A percentile compares a stretch with the other conserved stretches of the same genome.
phyloP scores from a whole-genome alignment of 2,113 vertebrate genomes.

The Strix uralensis region DNA sequence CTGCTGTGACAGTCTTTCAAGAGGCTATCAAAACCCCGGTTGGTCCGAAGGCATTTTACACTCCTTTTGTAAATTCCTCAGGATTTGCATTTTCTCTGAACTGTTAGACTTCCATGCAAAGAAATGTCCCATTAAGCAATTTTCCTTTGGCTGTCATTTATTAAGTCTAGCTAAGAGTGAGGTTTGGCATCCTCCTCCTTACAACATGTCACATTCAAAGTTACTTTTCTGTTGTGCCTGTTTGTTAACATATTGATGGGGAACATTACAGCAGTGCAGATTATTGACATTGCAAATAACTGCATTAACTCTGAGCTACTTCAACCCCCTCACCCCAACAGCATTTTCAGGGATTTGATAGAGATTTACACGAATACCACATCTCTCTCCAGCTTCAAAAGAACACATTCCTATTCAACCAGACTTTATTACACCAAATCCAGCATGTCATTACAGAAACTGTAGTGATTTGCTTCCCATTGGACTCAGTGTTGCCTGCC shows the following conservation, averaged over 20 bases:
- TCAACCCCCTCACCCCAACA: neutral
- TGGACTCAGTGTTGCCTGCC: neutral
- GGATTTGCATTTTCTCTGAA: neutral
- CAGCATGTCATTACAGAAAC: neutral
- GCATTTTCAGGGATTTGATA: neutral
- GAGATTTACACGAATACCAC: neutral
- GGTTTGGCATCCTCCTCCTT: neutral
- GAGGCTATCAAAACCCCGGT: neutral
- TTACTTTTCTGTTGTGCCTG: conserved; percentile 3
- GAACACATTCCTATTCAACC: neutral
- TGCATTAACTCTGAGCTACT: neutral
- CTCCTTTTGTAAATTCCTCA: neutral
- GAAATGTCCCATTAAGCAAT: neutral
- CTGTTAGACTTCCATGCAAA: neutral
- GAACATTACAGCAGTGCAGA: neutral
- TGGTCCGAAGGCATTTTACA: conserved; percentile 17
- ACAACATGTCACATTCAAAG: neutral
- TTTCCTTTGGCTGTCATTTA: neutral
- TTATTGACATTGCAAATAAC: neutral
- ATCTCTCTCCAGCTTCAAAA: neutral
- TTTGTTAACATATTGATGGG: neutral
- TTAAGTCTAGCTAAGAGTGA: neutral
- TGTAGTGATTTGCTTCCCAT: neutral
- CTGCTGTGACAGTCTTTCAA: neutral
- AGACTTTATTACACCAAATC: neutral